These are phyloP conservation scores for Catamblyrhynchus diadema DNA, from an alignment of 2,797 vertebrate genomes.

Conservation along the genomic window DNA sequence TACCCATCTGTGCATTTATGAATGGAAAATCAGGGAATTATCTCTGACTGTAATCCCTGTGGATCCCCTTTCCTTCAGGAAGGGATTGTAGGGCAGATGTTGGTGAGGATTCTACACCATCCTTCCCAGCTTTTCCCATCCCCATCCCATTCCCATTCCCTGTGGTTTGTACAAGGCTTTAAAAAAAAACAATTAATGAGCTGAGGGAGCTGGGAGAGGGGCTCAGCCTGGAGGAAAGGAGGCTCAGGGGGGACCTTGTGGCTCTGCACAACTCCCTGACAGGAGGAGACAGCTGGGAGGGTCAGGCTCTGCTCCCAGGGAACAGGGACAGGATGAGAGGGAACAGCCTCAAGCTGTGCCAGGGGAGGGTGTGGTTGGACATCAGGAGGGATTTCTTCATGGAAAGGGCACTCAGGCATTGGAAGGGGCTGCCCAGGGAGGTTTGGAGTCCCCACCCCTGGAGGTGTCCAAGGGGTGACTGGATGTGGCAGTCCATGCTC, in stretches of 20 bases:
- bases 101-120: background rate
- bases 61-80: background rate
- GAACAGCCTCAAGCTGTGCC: fast-evolving
- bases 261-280: background rate
- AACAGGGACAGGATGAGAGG: background rate
- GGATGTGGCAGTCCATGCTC: background rate
- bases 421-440: background rate
- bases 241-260: background rate
- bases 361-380: fast-evolving
- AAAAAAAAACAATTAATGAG: background rate
- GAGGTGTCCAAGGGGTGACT: fast-evolving
- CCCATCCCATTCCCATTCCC: background rate
- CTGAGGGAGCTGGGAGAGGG: background rate
- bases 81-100: background rate
- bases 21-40: background rate
- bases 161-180: background rate
- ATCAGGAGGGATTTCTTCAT: background rate
- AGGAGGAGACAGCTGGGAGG: background rate
- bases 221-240: background rate
- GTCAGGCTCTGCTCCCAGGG: fast-evolving
- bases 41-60: background rate
- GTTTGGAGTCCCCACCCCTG: background rate
- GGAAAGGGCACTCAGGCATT: fast-evolving
- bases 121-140: background rate
- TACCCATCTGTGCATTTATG: background rate